A percentile compares a stretch with the other conserved stretches of the same genome.
Evolutionary conservation across 2,797 vertebrate genomes (phyloP).

Genomic region (Valencia hispanica): DNA sequence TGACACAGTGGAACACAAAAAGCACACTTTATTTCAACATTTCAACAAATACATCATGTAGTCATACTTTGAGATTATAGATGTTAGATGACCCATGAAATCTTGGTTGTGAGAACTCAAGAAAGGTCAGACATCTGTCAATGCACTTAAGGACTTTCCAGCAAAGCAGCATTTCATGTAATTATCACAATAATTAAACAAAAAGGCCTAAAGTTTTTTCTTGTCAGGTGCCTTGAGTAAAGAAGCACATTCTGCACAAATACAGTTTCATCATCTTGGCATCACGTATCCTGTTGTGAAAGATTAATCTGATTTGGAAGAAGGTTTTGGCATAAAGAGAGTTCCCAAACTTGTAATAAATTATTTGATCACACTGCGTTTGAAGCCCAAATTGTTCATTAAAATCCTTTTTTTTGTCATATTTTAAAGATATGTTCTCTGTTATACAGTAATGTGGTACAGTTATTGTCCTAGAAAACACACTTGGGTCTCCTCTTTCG

Average conservation of each 20-base stretch:
- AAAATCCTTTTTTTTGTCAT: too few relatives aligned
- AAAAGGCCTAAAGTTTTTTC: background rate
- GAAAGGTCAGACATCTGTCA: background rate
- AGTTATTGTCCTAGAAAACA: background rate
- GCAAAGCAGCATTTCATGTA: background rate
- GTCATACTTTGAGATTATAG: background rate
- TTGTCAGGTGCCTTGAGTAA: background rate
- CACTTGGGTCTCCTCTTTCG: background rate
- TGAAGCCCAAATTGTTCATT: too few relatives aligned
- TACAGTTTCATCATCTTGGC: background rate
- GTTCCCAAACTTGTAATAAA: background rate
- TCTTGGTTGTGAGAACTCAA: background rate
- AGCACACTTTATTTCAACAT: background rate
- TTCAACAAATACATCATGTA: too few relatives aligned
- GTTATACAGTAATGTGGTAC: background rate
- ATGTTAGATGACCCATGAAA: background rate
- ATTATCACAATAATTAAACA: background rate
- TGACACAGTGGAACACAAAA: slow-evolving; percentile 59
- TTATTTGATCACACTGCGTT: too few relatives aligned
- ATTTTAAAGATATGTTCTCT: background rate
- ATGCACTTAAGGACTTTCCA: too few relatives aligned
- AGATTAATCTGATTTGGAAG: background rate
- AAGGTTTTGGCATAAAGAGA: background rate
- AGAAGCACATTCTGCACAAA: background rate
- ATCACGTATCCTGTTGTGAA: background rate